Base-by-base conservation (phyloP, 1,140 invertebrate species). In the Armadillidium nasatum region DNA sequence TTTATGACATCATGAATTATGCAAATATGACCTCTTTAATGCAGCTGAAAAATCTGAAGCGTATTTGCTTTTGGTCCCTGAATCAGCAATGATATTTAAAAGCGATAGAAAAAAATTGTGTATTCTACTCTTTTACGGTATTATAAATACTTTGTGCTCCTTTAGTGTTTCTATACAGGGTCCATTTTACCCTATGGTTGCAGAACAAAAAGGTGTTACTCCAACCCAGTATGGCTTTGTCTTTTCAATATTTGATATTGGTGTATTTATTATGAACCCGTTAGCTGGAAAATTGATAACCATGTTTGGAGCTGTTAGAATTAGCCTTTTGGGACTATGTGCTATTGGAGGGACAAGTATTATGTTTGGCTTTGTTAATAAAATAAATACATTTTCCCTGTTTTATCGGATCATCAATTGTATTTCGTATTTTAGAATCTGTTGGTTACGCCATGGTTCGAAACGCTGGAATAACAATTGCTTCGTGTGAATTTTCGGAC, bases 221-320 rank as follows among this genome's bases (percentile, higher is more conserved):
- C 7, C 72, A 11, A 73, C 72, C 43, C 21, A 73, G 22, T 73
- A 73, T 19, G 72, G 72, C 22, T 73, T 73, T 33, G 72, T 73
- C 4, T 73, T 73, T 43, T 44, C 44, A 10, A 11, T 73, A 19
- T 73, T 73, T 10, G 45, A 54, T 13, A 9, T 73, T n/a, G 72
- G 43, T 10, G 44, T 73, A 54, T 73, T 73, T 60, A 33, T 33
- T 33, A 45, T 73, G 15, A n/a, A 60, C 21, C 54, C 46, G n/a
- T 60, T 60, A 33, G 19, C 67, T 13, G 54, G 67, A 15, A 44
- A 33, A 4, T 46, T 60, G 19, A 22, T 60, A 6, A 6, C 44
- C n/a, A 60, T 33, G 22, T 73, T 7, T 46, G 72, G 33, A 7
- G 11, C 72, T 10, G 67, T 60, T 15, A 60, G 54, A 60, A 54